Base-by-base conservation (phyloP, 2,113 vertebrate genomes). In the Ophthalmolycus amberensis region DNA sequence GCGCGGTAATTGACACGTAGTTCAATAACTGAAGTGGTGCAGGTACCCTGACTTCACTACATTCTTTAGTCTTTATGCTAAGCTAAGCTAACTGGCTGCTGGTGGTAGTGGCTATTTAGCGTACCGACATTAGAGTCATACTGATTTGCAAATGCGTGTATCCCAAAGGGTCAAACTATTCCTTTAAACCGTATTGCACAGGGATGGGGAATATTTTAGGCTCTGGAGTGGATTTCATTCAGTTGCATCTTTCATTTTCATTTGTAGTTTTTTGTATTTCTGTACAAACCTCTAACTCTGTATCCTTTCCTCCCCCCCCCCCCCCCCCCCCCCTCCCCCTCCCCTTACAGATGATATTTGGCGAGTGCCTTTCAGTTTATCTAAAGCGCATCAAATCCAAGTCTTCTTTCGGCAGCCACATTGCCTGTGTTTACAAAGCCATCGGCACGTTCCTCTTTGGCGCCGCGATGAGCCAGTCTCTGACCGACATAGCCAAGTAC, bases 401-500 rank as follows among this genome's bases (percentile, higher is more conserved):
- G 91, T 98, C 97, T 5, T 96, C 96, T 91, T 91, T 97, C 89
- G 99, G 98, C 94, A 95, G 93, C 92, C 99, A 98, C 65, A 29
- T 97, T 75, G 95, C 97, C 84, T 93, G 95, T 77, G 87, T 97
- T 83, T 99, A 99, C 94, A 99, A 99, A 94, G 96, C 96, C 59
- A 78, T 98, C 4, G 98, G 98, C 34, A 96, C 97, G 70, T 99
- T 99, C 91, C 68, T 99, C 50, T 99, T 99, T n/a, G 98, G 98
- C 32, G 98, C 97, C 5, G 97, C 97, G n/a, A 96, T 97, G 91
- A 99, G 97, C 91, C 98, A 99, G 91, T 99, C 98, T 0, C 91
- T 99, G 89, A 99, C 98, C 3, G 98, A 99, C 95, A 99, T 99
- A 88, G 98, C 97, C 90, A 99, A 99, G 89, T 99, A 99, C 79